Conservation (phyloP, 2,888 invertebrate species). For the Blera fallax region DNA sequence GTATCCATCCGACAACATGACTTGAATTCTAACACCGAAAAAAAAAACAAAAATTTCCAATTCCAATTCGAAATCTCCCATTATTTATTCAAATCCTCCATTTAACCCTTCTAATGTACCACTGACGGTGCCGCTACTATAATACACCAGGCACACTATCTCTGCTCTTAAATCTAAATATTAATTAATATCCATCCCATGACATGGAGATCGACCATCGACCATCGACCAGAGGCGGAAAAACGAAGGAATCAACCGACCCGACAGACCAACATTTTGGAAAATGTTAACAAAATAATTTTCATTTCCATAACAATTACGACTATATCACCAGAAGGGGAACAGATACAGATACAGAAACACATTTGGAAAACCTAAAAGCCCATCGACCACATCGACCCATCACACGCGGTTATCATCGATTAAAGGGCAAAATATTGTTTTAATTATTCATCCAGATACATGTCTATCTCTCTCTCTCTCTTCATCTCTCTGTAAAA, state of each 20-base stretch:
- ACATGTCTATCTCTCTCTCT: too few species aligned
- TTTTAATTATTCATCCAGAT: constrained; percentile 58
- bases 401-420: constrained; percentile 51
- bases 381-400: constrained; percentile 36
- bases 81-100: constrained; percentile 58
- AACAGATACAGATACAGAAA: neutral
- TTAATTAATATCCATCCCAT: constrained; percentile 58
- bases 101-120: constrained; percentile 35
- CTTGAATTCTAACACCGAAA: constrained; percentile 44
- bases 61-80: constrained; percentile 25
- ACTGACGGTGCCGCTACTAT: neutral
- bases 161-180: constrained; percentile 31
- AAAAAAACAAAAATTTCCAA: too few species aligned
- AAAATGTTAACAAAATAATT: constrained; percentile 30
- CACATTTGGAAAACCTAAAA: constrained; percentile 8
- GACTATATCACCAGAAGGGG: neutral
- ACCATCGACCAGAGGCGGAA: neutral
- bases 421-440: constrained; percentile 61
- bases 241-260: neutral
- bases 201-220: constrained; percentile 3
- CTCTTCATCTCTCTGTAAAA: neutral
- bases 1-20: constrained; percentile 26
- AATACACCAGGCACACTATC: neutral
- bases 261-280: too few species aligned
- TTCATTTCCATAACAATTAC: constrained; percentile 42